These are phyloP conservation scores for Eonycteris spelaea DNA, from an alignment of 2,113 vertebrate species.

Conservation along the genomic window DNA sequence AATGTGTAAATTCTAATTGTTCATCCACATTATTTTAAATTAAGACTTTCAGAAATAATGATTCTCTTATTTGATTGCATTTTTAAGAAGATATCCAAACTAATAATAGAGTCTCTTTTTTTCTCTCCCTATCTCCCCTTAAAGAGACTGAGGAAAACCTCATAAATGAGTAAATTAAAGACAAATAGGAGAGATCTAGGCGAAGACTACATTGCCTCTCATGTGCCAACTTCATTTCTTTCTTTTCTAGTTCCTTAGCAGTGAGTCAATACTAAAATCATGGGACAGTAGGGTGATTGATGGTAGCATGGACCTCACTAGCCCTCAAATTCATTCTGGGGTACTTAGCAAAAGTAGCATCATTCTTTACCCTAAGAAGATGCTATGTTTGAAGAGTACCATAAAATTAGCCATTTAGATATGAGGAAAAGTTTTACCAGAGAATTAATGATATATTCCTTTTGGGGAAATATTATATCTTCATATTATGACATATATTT, in stretches of 20 bases:
- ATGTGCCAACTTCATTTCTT: constrained; percentile 31
- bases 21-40: constrained; percentile 41
- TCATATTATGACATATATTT: neutral
- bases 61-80: constrained; percentile 28
- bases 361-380: neutral
- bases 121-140: constrained; percentile 19
- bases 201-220: constrained; percentile 34
- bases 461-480: neutral
- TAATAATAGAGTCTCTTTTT: constrained; percentile 23
- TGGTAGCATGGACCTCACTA: neutral
- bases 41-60: neutral
- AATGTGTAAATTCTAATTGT: neutral
- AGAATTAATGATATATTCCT: neutral
- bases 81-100: constrained; percentile 37
- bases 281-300: neutral
- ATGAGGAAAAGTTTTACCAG: constrained; percentile 6
- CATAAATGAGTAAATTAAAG: constrained; percentile 44
- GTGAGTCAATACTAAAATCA: neutral
- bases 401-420: constrained; percentile 28
- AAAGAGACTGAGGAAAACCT: neutral
- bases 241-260: constrained; percentile 33
- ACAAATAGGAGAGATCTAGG: constrained; percentile 18
- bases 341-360: constrained; percentile 44
- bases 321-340: constrained; percentile 64
- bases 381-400: neutral